Evolutionary conservation across 2,113 vertebrate genomes (phyloP).

Genomic region (Ptilonorhynchus violaceus): DNA sequence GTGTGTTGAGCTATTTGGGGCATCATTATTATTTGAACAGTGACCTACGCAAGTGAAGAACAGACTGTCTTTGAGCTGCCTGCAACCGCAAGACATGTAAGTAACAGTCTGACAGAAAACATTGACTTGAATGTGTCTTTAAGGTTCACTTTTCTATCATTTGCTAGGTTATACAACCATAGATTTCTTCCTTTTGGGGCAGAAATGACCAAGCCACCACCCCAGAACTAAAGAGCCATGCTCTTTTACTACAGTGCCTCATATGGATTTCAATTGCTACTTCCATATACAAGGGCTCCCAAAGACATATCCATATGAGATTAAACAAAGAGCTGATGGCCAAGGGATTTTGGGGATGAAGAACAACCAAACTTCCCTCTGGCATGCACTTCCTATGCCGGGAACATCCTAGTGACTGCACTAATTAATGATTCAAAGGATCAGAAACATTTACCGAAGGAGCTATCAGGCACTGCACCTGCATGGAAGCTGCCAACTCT

Average conservation of each 20-base stretch:
- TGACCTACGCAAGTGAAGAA: not conserved
- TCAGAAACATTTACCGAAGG: not conserved
- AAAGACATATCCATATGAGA: not conserved
- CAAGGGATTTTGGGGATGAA: not conserved
- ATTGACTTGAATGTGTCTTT: not conserved
- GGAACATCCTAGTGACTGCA: not conserved
- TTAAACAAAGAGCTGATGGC: not conserved
- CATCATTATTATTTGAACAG: slow-evolving; percentile 60
- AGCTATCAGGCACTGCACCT: not conserved
- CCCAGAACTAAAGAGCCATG: not conserved
- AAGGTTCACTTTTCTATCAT: not conserved
- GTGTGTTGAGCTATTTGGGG: slow-evolving; percentile 29
- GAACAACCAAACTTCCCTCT: not conserved
- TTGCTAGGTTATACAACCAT: not conserved
- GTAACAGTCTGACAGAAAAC: not conserved
- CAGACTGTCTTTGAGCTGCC: not conserved
- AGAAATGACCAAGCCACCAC: not conserved
- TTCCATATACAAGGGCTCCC: not conserved
- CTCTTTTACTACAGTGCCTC: not conserved
- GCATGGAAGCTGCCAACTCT: not conserved
- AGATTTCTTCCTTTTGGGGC: not conserved
- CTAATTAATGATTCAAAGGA: not conserved
- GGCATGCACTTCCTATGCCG: not conserved
- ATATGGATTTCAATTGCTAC: not conserved
- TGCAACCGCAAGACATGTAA: not conserved